Evolutionary conservation across 2,888 invertebrate genomes (phyloP).

Genomic region (Lysandra bellargus): DNA sequence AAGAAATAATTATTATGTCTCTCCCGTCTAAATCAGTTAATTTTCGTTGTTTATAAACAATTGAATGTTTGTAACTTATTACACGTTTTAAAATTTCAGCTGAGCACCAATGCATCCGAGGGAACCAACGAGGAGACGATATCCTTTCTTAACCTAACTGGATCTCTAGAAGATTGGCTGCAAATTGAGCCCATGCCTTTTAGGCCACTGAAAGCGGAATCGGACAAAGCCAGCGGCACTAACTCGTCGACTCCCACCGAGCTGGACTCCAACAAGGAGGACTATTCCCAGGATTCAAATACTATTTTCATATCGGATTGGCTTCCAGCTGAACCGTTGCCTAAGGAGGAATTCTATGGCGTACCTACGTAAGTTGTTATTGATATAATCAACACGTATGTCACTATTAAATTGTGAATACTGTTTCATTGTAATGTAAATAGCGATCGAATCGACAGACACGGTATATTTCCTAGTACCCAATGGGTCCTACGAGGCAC

Average conservation of each 20-base stretch:
- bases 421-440: not conserved
- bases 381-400: conserved; percentile 37
- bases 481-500: not conserved
- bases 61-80: not conserved
- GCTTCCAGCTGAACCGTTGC: conserved; percentile 79
- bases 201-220: conserved; percentile 46
- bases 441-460: not conserved
- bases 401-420: no score
- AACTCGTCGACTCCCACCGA: conserved; percentile 44
- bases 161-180: conserved; percentile 65
- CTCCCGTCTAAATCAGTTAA: not conserved
- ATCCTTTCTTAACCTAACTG: conserved; percentile 63
- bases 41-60: not conserved
- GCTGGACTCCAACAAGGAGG: conserved; percentile 36
- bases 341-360: conserved; percentile 77
- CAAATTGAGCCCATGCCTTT: conserved; percentile 61
- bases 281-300: conserved; percentile 41
- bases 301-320: conserved; percentile 77
- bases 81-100: conserved; percentile 33
- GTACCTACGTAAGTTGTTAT: conserved; percentile 80
- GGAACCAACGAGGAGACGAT: conserved; percentile 52
- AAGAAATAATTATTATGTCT: not conserved
- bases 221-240: conserved; percentile 42
- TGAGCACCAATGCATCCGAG: conserved; percentile 34
- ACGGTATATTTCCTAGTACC: not conserved